phyloP scores from a whole-genome alignment of 1,140 invertebrate genomes.

The Apis mellifera region Amel_HAv3.1 CM009942.2:6394501-6395000 shows the following conservation, averaged over 20 bases:
- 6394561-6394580: slow-evolving; percentile 33
- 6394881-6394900: slow-evolving; percentile 27
- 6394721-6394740: slow-evolving; percentile 73
- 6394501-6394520: no score
- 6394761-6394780: slow-evolving; percentile 71
- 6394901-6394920: slow-evolving; percentile 30
- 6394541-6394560: background rate
- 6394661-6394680: slow-evolving; percentile 33
- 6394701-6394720: slow-evolving; percentile 66
- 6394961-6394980: background rate
- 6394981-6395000: background rate
- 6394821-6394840: slow-evolving; percentile 73
- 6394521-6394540: no score
- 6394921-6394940: slow-evolving; percentile 18
- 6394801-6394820: slow-evolving; percentile 78
- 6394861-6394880: slow-evolving; percentile 52
- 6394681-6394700: background rate
- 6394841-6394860: slow-evolving; percentile 75
- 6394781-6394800: slow-evolving; percentile 74
- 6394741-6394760: slow-evolving; percentile 70
- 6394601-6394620: background rate
- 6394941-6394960: background rate
- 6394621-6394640: background rate
- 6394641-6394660: no score
- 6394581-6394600: no score